phyloP scores from a whole-genome alignment of 1,140 invertebrate genomes.

The Asobara japonica region DNA sequence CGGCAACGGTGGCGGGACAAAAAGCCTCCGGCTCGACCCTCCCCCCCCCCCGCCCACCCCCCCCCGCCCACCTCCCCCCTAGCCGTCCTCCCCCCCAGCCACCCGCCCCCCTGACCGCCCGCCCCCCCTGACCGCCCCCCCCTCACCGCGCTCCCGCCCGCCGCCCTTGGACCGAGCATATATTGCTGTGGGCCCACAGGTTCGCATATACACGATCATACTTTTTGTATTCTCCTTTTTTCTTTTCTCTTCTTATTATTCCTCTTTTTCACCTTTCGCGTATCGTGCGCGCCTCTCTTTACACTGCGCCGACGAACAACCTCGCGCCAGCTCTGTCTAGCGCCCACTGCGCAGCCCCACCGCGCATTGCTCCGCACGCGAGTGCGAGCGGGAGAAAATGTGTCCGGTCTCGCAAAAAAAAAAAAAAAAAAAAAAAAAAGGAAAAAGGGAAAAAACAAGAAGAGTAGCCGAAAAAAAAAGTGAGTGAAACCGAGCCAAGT shows the following conservation, averaged over 20 bases:
- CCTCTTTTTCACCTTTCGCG: slow-evolving; percentile 30
- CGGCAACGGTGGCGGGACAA: slow-evolving; percentile 55
- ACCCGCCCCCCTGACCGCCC: slow-evolving; percentile 55
- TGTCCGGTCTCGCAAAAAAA: too few species aligned
- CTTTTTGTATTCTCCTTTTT: too few species aligned
- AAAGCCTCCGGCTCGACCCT: slow-evolving; percentile 60
- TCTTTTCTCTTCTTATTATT: slow-evolving; percentile 30
- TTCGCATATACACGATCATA: slow-evolving; percentile 1
- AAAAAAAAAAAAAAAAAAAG: slow-evolving; percentile 9
- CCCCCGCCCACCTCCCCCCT: neutral
- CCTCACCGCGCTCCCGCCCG: too few species aligned
- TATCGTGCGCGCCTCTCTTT: slow-evolving; percentile 41
- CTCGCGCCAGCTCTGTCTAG: slow-evolving; percentile 24
- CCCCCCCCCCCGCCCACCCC: slow-evolving; percentile 26
- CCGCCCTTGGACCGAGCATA: neutral
- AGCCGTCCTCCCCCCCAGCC: neutral
- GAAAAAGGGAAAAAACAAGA: neutral
- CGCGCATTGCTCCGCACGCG: neutral
- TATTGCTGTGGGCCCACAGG: neutral
- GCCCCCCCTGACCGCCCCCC: slow-evolving; percentile 22
- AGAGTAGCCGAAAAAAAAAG: neutral
- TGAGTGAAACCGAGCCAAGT: neutral
- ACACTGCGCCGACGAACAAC: slow-evolving; percentile 20
- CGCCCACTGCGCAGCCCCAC: neutral
- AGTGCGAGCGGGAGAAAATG: neutral